These are phyloP conservation scores for Homalodisca vitripennis DNA, from an alignment of 1,140 invertebrate species.

Conservation along the genomic window DNA sequence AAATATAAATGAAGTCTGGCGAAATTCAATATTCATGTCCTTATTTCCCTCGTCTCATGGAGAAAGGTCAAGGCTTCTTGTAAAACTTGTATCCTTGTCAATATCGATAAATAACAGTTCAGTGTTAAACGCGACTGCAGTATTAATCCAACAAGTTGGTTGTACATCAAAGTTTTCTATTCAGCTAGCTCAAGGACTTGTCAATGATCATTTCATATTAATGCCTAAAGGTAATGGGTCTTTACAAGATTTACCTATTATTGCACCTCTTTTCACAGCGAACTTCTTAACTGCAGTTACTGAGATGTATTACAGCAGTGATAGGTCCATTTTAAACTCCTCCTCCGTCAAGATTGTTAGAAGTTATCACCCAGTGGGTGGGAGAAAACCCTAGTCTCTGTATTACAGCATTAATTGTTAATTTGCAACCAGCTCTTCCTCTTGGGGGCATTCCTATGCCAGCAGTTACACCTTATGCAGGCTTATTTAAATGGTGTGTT, in stretches of 20 bases:
- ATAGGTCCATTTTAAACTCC: slow-evolving; percentile 29
- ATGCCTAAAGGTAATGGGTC: slow-evolving; percentile 63
- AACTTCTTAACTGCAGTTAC: slow-evolving; percentile 78
- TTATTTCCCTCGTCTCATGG: slow-evolving; percentile 69
- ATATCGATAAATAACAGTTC: slow-evolving; percentile 70
- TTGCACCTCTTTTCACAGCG: slow-evolving; percentile 74
- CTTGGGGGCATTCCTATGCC: slow-evolving; percentile 78
- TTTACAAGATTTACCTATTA: slow-evolving; percentile 63
- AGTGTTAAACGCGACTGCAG: slow-evolving; percentile 71
- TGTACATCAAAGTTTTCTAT: slow-evolving; percentile 60
- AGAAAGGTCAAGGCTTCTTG: slow-evolving; percentile 66
- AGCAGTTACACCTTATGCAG: slow-evolving; percentile 75
- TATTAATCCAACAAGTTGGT: slow-evolving; percentile 81
- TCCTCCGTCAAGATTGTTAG: slow-evolving; percentile 57
- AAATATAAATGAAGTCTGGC: slow-evolving; percentile 63
- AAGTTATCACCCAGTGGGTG: slow-evolving; percentile 64
- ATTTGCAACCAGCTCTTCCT: slow-evolving; percentile 61
- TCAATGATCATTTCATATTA: slow-evolving; percentile 76
- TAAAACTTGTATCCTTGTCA: slow-evolving; percentile 73
- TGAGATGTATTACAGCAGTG: slow-evolving; percentile 62
- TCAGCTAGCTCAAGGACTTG: slow-evolving; percentile 67
- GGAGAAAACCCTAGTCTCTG: slow-evolving; percentile 65
- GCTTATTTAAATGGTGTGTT: slow-evolving; percentile 68
- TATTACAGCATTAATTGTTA: slow-evolving; percentile 64
- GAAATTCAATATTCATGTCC: slow-evolving; percentile 77